Evolutionary conservation across 2,888 invertebrate species (phyloP).

Genomic region (Trissolcus brochymenae): DNA sequence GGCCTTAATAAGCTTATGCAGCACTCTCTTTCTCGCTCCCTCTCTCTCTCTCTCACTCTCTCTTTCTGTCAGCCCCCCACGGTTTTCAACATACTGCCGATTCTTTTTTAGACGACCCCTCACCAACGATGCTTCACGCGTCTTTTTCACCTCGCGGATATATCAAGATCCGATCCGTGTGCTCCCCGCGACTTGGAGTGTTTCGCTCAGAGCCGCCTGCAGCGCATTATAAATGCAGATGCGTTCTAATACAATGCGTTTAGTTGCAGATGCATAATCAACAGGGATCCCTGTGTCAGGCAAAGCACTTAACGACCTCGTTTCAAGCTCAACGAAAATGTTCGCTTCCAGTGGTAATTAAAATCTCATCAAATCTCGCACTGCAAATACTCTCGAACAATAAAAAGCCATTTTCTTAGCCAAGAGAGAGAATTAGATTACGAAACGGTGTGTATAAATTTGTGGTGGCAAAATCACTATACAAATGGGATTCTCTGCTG

Average conservation of each 20-base stretch:
- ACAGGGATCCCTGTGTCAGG: slow-evolving; percentile 15
- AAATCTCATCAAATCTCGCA: slow-evolving; percentile 53
- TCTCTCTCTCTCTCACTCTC: too few species aligned
- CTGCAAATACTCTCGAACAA: slow-evolving; percentile 9
- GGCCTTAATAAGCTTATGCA: slow-evolving; percentile 75
- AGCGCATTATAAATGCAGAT: slow-evolving; percentile 36
- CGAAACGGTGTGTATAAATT: too few species aligned
- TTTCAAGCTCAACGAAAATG: slow-evolving; percentile 3
- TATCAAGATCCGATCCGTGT: neutral
- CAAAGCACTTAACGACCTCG: slow-evolving; percentile 7
- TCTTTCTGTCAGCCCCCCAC: slow-evolving; percentile 14
- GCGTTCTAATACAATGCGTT: slow-evolving; percentile 36
- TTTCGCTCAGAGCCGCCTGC: slow-evolving; percentile 3
- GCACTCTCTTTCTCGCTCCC: too few species aligned
- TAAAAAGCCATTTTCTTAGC: slow-evolving; percentile 3
- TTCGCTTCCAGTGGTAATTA: slow-evolving; percentile 66
- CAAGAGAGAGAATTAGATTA: too few species aligned
- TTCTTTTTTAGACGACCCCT: slow-evolving; percentile 12
- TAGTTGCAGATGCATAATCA: slow-evolving; percentile 42
- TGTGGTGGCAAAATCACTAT: too few species aligned
- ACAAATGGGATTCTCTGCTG: too few species aligned
- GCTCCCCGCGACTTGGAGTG: neutral
- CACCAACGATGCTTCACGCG: slow-evolving; percentile 30
- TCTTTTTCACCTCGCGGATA: slow-evolving; percentile 6
- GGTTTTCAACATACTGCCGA: slow-evolving; percentile 25